Base-by-base conservation (phyloP, 2,113 vertebrate species). In the Bufo bufo region DNA sequence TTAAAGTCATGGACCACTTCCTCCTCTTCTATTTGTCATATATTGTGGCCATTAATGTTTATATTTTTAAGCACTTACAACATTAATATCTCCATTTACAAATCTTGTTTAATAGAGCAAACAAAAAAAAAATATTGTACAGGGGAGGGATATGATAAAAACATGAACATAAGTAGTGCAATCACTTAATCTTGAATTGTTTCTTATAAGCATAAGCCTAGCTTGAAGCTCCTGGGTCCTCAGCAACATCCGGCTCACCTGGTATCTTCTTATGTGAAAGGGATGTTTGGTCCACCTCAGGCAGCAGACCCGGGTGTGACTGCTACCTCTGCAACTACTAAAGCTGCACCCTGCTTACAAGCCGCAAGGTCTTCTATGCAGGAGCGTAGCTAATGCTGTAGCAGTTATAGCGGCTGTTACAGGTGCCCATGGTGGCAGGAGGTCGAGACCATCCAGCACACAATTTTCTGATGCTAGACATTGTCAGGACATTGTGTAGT, bases 1-100 rank as follows among this genome's bases (percentile, higher is more conserved):
- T 61, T 23, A 89, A 88, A 89, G 91, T 92, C 95, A 96, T 95
- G 90, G 94, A 95, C 93, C 43, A 89, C 92, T 97, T 97, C 96
- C 96, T 96, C 94, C 89, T 93, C 90, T 85, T 90, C 90, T 86
- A 92, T 91, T 92, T 92, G 66, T 83, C 43, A n/a, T 86, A 65
- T 90, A 20, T 33, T 77, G 45, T n/a, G 20, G 33, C 74, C 75
- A 86, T 86, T 86, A 86, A 79, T n/a, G 45, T 74, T 47, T 72
- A 56, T 45, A 59, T 54, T 82, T 47, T 82, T 6, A 45, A 80
- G 80, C 56, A 12, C 52, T 56, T 56, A 87, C 63, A 86, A 66
- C 45, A 33, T 78, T 78, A 49, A 66, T 79, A 56, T 79, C 47
- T 86, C 17, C 43, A 45, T 43, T 66, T 65, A 69, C 80, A 79